Conservation (phyloP, 53 echinoderm and acorn worm species). For the Antedon mediterranea region DNA sequence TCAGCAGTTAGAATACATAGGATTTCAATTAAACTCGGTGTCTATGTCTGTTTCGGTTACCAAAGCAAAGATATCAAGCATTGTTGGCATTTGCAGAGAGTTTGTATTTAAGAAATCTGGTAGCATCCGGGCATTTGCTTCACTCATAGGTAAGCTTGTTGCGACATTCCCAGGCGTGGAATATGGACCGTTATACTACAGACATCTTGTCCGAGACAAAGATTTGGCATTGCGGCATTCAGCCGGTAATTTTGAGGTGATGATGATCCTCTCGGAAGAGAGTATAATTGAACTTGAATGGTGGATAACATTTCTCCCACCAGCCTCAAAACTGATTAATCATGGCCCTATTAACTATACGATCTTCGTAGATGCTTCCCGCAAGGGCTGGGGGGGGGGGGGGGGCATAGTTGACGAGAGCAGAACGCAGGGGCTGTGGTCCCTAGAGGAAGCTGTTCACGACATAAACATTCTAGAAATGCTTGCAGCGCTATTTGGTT, state of each 20-base stretch:
- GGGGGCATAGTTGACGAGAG: neutral
- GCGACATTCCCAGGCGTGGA: too few relatives aligned
- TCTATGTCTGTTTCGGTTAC: neutral
- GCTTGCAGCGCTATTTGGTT: neutral
- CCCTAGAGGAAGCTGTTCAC: neutral
- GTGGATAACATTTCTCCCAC: neutral
- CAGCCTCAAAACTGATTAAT: neutral
- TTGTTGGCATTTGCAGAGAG: neutral
- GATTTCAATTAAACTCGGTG: neutral
- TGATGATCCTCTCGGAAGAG: too few relatives aligned
- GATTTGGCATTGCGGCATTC: too few relatives aligned
- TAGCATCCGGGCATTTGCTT: too few relatives aligned
- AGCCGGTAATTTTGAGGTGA: too few relatives aligned
- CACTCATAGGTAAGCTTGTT: too few relatives aligned
- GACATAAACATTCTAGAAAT: neutral
- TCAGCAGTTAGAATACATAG: neutral
- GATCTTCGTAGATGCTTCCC: neutral
- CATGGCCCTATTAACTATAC: neutral
- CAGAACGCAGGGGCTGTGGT: neutral
- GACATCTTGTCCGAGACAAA: neutral
- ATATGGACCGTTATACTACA: too few relatives aligned
- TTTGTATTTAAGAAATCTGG: neutral
- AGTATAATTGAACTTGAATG: too few relatives aligned
- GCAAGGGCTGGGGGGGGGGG: neutral
- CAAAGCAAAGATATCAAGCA: neutral